Evolutionary conservation across 2,888 invertebrate species (phyloP).

Genomic region (Timandra comae): DNA sequence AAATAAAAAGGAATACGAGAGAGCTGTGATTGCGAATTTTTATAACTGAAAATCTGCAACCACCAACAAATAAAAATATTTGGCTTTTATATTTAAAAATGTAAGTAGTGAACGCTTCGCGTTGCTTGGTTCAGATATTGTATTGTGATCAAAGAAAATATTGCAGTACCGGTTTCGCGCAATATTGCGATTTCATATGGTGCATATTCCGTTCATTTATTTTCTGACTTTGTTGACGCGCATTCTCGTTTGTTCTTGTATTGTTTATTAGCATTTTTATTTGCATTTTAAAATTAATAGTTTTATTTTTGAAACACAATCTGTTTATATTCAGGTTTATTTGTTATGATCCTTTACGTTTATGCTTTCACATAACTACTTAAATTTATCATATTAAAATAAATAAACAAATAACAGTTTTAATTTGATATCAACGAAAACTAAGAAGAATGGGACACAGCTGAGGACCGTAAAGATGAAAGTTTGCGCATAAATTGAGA

Average conservation of each 20-base stretch:
- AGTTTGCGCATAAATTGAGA: slow-evolving; percentile 54
- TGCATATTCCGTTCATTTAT: slow-evolving; percentile 35
- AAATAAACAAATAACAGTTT: slow-evolving; percentile 3
- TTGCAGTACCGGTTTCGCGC: slow-evolving; percentile 37
- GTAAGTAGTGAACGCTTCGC: slow-evolving; percentile 22
- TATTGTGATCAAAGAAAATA: slow-evolving; percentile 49
- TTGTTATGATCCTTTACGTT: too few relatives aligned
- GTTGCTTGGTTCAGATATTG: slow-evolving; percentile 35
- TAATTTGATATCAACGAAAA: slow-evolving; percentile 14
- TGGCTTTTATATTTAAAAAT: slow-evolving; percentile 25
- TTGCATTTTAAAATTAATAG: too few relatives aligned
- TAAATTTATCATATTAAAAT: slow-evolving; percentile 7
- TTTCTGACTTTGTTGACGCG: slow-evolving; percentile 4
- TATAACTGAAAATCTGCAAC: not conserved
- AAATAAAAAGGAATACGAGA: too few relatives aligned
- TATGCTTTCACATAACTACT: too few relatives aligned
- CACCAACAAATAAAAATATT: slow-evolving; percentile 15
- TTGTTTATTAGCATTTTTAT: slow-evolving; percentile 18
- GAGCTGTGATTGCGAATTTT: too few relatives aligned
- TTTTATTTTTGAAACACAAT: too few relatives aligned
- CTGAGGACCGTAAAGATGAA: slow-evolving; percentile 27
- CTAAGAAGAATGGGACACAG: slow-evolving; percentile 22
- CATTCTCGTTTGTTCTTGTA: not conserved
- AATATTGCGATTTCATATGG: slow-evolving; percentile 42
- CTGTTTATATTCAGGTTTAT: too few relatives aligned